Base-by-base conservation (phyloP, 2,113 vertebrate species). In the Alethe diademata region DNA sequence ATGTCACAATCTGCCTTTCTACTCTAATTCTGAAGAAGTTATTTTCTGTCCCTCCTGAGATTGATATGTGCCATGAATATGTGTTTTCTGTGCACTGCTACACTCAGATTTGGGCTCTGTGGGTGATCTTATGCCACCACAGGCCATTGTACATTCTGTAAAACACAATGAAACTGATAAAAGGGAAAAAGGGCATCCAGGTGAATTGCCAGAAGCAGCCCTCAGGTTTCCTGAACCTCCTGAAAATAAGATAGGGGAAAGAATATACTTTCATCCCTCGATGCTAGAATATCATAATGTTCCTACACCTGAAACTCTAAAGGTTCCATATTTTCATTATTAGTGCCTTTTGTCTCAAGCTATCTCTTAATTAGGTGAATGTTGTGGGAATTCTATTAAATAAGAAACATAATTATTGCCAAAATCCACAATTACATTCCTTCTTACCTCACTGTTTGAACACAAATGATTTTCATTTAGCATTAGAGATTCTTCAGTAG, bases 121-220 rank as follows among this genome's bases (percentile, higher is more conserved):
- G 87, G 74, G 72, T 81, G 54, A 90, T 95, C 45, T 40, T 40
- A 56, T 94, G 81, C 82, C 61, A 89, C 57, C 83, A 86, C 50
- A 90, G 48, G 53, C 48, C 56, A 29, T 88, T 90, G 84, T 94
- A 78, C 40, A 66, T 96, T 83, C 81, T 75, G 78, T 82, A 81
- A 94, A 96, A 95, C 89, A 86, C 47, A 88, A 28, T 42, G 90
- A 67, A 95, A 73, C 38, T 74, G 78, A 97, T 89, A 71, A 96
- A 98, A 96, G 23, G n/a, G 74, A 80, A 93, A 94, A 95, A 91
- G 78, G 40, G 20, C 54, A 92, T 60, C 23, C 71, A 83, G 71
- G 61, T 95, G 90, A 97, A 94, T 86, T 96, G 87, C 92, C 80
- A 96, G 95, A 91, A 90, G 85, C 86, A 87, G 60, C 35, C 58